Conservation (phyloP, 2,888 invertebrate genomes). For the Esperia sulphurella region DNA sequence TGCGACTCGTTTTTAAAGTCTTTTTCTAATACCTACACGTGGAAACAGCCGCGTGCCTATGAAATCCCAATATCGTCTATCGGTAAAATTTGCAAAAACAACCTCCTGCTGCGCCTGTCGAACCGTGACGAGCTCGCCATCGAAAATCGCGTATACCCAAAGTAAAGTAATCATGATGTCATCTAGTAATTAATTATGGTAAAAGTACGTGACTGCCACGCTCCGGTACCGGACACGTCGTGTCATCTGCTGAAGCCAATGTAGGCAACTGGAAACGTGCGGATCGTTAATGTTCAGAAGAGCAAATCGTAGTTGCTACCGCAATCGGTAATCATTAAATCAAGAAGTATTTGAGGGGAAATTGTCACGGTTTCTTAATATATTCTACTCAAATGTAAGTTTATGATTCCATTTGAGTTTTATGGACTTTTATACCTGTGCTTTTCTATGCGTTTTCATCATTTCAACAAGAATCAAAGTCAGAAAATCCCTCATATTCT, state of each 20-base stretch:
- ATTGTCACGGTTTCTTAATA: too few relatives aligned
- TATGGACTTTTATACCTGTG: too few relatives aligned
- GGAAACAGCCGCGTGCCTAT: slow-evolving; percentile 5
- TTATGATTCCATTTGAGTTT: too few relatives aligned
- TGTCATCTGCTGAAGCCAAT: slow-evolving; percentile 14
- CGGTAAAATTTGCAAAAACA: slow-evolving; percentile 23
- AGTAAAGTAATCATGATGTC: slow-evolving; percentile 42
- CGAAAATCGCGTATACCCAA: slow-evolving; percentile 28
- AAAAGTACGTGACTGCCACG: slow-evolving; percentile 43
- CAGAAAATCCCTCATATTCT: too few relatives aligned
- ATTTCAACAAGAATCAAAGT: too few relatives aligned
- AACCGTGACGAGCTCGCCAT: slow-evolving; percentile 32
- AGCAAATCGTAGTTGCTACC: too few relatives aligned
- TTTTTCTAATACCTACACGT: slow-evolving; percentile 5
- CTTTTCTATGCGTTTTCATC: too few relatives aligned
- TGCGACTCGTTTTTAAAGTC: too few relatives aligned
- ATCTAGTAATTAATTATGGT: slow-evolving; percentile 36
- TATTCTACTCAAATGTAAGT: too few relatives aligned
- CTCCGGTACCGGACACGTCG: slow-evolving; percentile 21
- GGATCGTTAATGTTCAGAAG: slow-evolving; percentile 18
- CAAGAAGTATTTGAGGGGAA: too few relatives aligned
- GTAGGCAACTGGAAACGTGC: slow-evolving; percentile 11
- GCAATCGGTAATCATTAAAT: too few relatives aligned
- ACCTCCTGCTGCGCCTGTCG: slow-evolving; percentile 35
- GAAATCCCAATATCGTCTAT: slow-evolving; percentile 2